Evolutionary conservation across 2,113 vertebrate species (phyloP), one percentile per base, ranked within the genome.

Genomic region (Cryptomyrus ogoouensis): DNA sequence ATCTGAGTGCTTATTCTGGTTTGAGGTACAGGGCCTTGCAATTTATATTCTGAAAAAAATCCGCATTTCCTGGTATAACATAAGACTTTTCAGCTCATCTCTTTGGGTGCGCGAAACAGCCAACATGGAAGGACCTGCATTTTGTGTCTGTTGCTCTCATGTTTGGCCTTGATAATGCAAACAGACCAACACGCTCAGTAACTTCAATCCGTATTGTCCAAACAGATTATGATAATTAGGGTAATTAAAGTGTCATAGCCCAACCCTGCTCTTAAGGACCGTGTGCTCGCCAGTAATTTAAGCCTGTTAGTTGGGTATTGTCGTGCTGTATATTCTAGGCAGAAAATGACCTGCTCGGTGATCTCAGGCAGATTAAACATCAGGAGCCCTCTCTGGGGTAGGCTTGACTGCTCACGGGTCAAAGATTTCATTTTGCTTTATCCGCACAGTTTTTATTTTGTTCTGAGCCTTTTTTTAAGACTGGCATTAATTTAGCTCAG

Each of bases 311-410:
- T 5, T 56, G 35, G 42, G 19, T 7, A 24, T 31, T 52, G 56
- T 52, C 47, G 42, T 56, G 53, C 42, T 84, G 3, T 3, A 47
- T 21, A 13, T 56, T 47, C 80, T 31, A 24, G 56, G 77, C n/a
- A 39, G 50, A 42, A 56, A 84, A 49, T 85, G 50, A 84, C 77
- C 77, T 50, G 15, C 13, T 24, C 47, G 8, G 89, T 90, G 90
- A 92, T 88, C 91, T 91, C 93, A 93, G 91, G 92, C 92, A 91
- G 92, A 91, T 87, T 85, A 90, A 94, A 91, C 91, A 92, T 91
- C 93, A 70, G 85, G 2, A 93, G 92, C 91, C 91, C 52, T 88
- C 83, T 89, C 89, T 90, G 74, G 88, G 88, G 91, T 89, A 90
- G 92, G 91, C 93, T 92, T 53, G 91, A 92, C 92, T 93, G 83